Conservation (phyloP, 2,797 vertebrate species). For the Rhinichthys osculus region DNA sequence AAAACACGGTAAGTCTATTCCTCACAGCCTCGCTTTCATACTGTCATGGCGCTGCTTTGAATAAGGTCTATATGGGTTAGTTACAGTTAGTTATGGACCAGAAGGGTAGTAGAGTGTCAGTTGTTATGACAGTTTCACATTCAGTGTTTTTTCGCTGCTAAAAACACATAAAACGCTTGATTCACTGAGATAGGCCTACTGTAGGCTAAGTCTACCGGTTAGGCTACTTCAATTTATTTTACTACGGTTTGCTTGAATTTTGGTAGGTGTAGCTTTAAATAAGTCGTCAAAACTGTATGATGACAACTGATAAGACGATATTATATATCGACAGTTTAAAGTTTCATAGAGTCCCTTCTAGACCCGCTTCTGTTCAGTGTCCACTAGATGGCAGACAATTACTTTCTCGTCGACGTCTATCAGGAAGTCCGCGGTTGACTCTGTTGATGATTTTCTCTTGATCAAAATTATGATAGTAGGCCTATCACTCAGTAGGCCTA, state of each 20-base stretch:
- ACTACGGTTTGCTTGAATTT: neutral
- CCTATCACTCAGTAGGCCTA: neutral
- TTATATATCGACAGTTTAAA: neutral
- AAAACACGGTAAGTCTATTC: no score
- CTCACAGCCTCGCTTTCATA: neutral
- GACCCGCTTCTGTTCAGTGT: neutral
- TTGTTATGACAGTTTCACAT: neutral
- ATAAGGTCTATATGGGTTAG: neutral
- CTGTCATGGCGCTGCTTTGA: neutral
- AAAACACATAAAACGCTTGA: neutral
- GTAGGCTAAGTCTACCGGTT: neutral
- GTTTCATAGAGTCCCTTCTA: neutral
- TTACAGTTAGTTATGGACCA: neutral
- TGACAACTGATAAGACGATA: no score
- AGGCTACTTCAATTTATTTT: neutral
- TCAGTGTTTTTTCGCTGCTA: neutral
- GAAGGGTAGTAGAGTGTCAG: no score
- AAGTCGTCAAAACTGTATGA: no score
- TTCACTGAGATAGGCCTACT: neutral
- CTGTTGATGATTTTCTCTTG: neutral
- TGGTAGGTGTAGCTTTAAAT: neutral
- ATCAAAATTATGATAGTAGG: neutral
- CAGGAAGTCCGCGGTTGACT: neutral
- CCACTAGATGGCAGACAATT: slow-evolving; percentile 24
- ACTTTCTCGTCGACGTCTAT: neutral